Base-by-base conservation (phyloP, 2,797 vertebrate genomes). In the Euthynnus affinis region DNA sequence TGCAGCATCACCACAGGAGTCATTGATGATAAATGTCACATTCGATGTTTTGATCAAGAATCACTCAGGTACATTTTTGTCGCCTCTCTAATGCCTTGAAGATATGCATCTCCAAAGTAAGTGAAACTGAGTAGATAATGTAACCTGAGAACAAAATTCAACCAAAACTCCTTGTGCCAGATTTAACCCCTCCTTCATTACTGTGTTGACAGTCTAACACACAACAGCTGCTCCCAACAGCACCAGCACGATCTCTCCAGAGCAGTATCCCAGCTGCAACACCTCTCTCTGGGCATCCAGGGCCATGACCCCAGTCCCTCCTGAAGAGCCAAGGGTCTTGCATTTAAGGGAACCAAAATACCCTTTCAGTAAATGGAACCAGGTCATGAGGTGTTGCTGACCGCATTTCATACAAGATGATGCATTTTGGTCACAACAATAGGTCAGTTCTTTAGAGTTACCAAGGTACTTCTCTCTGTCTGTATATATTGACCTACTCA, bases 221-320 rank as follows among this genome's bases (percentile, higher is more conserved):
- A 92, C 89, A 93, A 90, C 93, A 94, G 93, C 93, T 94, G 93
- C 85, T 90, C 73, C 82, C 66, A 78, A 20, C 78, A 86, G 81
- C 88, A 88, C 62, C 71, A 75, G 65, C 83, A 76, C 9, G 65
- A 55, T 64, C 87, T 75, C 81, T 80, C 69, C 84, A 65, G 78
- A 83, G 87, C 79, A 72, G 77, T 91, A 92, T 89, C 92, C 95
- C 91, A 96, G 95, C 96, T 97, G 95, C 95, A 96, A 96, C 95
- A 96, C 92, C 93, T 94, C 93, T 97, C 92, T 94, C 94, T 95
- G 94, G 90, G 93, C 95, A 96, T 97, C 96, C 94, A 94, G 96
- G 96, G 97, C 96, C 96, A 82, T 73, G 91, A 95, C 94, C 95
- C 91, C 92, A 79, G 51, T 68, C 94, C 94, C 87, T 71, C 83